A percentile compares a stretch with the other conserved stretches of the same genome.
Conservation (phyloP, 2,113 vertebrate genomes). For the Aythya baeri region DNA sequence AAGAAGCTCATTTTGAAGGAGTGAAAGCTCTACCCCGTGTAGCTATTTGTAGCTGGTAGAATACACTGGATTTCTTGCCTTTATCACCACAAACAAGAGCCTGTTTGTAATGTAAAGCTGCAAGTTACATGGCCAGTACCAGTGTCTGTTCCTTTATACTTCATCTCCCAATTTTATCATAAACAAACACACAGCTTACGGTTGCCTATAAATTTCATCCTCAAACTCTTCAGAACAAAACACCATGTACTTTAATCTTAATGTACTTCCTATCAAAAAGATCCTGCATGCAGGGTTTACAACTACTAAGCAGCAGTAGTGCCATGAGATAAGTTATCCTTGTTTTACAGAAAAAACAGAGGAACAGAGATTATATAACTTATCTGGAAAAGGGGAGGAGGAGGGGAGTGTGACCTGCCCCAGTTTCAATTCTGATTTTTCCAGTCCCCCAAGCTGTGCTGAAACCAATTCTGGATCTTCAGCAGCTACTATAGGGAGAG, state of each 20-base stretch:
- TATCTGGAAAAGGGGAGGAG: not conserved
- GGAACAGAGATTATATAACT: slow-evolving; percentile 57
- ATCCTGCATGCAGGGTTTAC: slow-evolving; percentile 48
- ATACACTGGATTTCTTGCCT: slow-evolving; percentile 43
- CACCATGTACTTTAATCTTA: slow-evolving; percentile 55
- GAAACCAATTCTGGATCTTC: not conserved
- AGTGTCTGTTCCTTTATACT: slow-evolving; percentile 56
- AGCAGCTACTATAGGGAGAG: not conserved
- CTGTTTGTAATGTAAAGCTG: slow-evolving; percentile 58
- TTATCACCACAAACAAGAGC: slow-evolving; percentile 62
- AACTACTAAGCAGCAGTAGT: slow-evolving; percentile 27
- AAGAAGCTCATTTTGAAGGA: not conserved
- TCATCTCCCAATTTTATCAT: slow-evolving; percentile 68
- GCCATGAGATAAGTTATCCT: slow-evolving; percentile 51
- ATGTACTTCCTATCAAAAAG: slow-evolving; percentile 55
- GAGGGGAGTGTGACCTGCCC: not conserved
- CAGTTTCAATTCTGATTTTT: slow-evolving; percentile 55
- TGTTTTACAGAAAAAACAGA: slow-evolving; percentile 50
- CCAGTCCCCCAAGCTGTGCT: not conserved
- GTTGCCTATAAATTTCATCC: slow-evolving; percentile 63
- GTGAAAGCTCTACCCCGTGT: slow-evolving; percentile 17
- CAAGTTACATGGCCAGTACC: slow-evolving; percentile 18
- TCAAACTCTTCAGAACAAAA: slow-evolving; percentile 65
- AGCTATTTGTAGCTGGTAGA: slow-evolving; percentile 21
- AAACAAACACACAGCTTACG: slow-evolving; percentile 61